Evolutionary conservation across 1,140 invertebrate species (phyloP).

Genomic region (Copidosoma floridanum): DNA sequence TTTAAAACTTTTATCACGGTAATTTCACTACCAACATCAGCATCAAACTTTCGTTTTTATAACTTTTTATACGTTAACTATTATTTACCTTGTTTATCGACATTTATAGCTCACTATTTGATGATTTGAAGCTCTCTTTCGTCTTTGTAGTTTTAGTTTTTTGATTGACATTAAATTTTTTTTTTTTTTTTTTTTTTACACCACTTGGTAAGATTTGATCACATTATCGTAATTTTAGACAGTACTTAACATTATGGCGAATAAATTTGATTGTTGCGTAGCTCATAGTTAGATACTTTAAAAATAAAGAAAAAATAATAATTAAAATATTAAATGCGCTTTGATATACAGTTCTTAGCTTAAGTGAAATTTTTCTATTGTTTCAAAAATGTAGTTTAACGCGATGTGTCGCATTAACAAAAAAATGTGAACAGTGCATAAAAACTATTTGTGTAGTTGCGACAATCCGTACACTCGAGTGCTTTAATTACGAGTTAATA

Average conservation of each 20-base stretch:
- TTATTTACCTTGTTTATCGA: not conserved
- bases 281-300: slow-evolving; percentile 5
- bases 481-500: slow-evolving; percentile 16
- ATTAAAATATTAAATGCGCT: too few species aligned
- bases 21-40: too few species aligned
- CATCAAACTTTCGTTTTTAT: slow-evolving; percentile 9
- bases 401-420: not conserved
- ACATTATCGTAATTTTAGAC: not conserved
- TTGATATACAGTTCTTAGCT: slow-evolving; percentile 4
- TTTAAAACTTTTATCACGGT: too few species aligned
- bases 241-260: slow-evolving; percentile 22
- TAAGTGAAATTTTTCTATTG: slow-evolving; percentile 5
- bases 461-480: slow-evolving; percentile 4
- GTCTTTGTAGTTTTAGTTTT: too few species aligned
- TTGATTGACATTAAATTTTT: too few species aligned
- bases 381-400: slow-evolving; percentile 17
- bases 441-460: slow-evolving; percentile 1
- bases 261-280: slow-evolving; percentile 19
- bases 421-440: slow-evolving; percentile 1
- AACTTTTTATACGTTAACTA: not conserved
- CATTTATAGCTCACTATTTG: slow-evolving; percentile 4
- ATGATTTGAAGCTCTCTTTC: too few species aligned
- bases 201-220: too few species aligned
- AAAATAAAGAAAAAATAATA: too few species aligned
- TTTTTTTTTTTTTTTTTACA: too few species aligned